These are phyloP conservation scores for Lepidocyrtinus sp. DNA, from an alignment of 2,888 invertebrate genomes.

Conservation along the genomic window DNA sequence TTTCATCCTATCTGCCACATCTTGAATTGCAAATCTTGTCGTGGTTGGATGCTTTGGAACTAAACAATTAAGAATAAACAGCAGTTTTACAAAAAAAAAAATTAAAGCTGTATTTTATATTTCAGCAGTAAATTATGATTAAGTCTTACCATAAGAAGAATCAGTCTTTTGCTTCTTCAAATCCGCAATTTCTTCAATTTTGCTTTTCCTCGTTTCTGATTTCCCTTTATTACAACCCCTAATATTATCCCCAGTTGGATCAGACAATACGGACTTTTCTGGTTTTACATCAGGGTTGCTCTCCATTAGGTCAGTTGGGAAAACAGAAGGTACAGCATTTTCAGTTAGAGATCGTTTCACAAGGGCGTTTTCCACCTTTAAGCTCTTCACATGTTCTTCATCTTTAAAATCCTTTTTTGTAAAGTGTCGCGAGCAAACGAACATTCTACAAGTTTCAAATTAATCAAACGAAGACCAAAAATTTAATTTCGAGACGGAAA, in stretches of 20 bases:
- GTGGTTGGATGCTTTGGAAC: too few species aligned
- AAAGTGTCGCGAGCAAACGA: slow-evolving; percentile 11
- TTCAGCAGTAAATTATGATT: too few species aligned
- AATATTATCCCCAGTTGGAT: not conserved
- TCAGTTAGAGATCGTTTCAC: slow-evolving; percentile 15
- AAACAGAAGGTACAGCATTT: slow-evolving; percentile 17
- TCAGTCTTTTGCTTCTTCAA: not conserved
- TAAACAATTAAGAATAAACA: too few species aligned
- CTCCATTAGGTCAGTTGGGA: too few species aligned
- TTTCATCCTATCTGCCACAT: too few species aligned
- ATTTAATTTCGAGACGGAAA: not conserved
- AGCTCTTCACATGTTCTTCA: not conserved
- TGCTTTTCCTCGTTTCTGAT: not conserved
- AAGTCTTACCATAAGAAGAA: not conserved
- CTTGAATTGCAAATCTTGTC: too few species aligned
- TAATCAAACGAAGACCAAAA: not conserved
- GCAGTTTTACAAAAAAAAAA: too few species aligned
- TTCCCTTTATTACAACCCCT: not conserved
- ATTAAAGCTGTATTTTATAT: too few species aligned
- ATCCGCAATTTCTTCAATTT: not conserved
- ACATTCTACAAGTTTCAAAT: not conserved
- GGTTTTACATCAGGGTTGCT: too few species aligned
- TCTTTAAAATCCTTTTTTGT: slow-evolving; percentile 13
- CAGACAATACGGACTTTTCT: too few species aligned
- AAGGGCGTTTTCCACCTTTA: not conserved